Conservation (phyloP, 2,797 vertebrate species). For the Jordanella pulchra region DNA sequence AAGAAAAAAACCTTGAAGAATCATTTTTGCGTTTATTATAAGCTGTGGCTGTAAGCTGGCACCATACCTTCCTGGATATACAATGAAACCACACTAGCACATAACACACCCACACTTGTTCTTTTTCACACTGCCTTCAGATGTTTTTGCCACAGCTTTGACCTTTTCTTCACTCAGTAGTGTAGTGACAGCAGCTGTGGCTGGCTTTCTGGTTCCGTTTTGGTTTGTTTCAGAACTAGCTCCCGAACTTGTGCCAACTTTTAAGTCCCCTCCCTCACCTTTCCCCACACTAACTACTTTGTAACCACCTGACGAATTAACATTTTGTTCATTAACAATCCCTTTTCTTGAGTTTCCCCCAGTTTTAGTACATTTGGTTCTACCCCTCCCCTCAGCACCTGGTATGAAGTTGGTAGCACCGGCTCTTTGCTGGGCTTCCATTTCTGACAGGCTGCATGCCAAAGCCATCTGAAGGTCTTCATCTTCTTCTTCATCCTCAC, state of each 20-base stretch:
- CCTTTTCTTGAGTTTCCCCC: slow-evolving; percentile 10
- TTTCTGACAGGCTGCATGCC: slow-evolving; percentile 96
- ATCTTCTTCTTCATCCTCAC: slow-evolving; percentile 82
- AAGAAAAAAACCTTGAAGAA: slow-evolving; percentile 26
- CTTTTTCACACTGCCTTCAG: slow-evolving; percentile 56
- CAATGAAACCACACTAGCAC: slow-evolving; percentile 58
- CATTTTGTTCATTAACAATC: slow-evolving; percentile 12
- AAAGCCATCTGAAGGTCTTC: slow-evolving; percentile 97
- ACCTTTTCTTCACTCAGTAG: slow-evolving; percentile 37
- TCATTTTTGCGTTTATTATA: slow-evolving; percentile 20
- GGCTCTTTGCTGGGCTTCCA: slow-evolving; percentile 90
- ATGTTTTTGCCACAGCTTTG: slow-evolving; percentile 32
- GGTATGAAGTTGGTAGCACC: slow-evolving; percentile 76
- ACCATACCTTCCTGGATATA: slow-evolving; percentile 38
- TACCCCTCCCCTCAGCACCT: slow-evolving; percentile 74
- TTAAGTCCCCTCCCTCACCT: slow-evolving; percentile 21
- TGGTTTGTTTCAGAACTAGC: slow-evolving; percentile 4
- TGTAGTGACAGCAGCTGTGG: slow-evolving; percentile 27
- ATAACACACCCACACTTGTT: slow-evolving; percentile 75
- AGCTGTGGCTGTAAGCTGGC: slow-evolving; percentile 22
- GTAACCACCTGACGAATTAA: not conserved
- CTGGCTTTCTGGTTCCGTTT: slow-evolving; percentile 24
- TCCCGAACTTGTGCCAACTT: slow-evolving; percentile 19
- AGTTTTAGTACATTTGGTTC: slow-evolving; percentile 16
- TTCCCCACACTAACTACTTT: slow-evolving; percentile 19